Evolutionary conservation across 2,797 vertebrate genomes (phyloP), one percentile per base, ranked within the genome.

Genomic region (Lindbergichthys nudifrons): DNA sequence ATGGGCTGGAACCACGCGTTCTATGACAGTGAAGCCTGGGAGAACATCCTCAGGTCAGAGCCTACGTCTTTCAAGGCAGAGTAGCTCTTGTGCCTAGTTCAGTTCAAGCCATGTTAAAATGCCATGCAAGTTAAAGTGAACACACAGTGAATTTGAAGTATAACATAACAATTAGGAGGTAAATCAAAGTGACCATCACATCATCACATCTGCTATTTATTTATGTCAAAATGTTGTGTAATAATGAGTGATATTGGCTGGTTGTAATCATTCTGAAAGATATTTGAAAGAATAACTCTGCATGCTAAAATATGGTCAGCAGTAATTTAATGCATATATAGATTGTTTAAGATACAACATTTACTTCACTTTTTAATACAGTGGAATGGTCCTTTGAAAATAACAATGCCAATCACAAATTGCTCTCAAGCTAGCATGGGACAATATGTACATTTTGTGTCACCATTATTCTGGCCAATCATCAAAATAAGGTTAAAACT

Each of bases 1-100:
- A 99, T 99, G 98, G 96, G 97, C 80, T 99, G 98, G 98, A 99
- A 86, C 88, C 98, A 99, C 1, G 97, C 97, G 65, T 99, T 98
- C 92, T 99, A 99, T 81, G 96, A 99, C 91, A 98, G 97, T 57
- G 95, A 97, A 87, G 92, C 94, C 47, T 99, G 98, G 98, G 98
- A 99, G 91, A 96, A 94, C 82, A 95, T 99, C 86, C 96, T 99
- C 77, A 97, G 96, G 98, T 98, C 91, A 95, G 97, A 96, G 52
- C 48, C 12, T n/a, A 58, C 65, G 16, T 63, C 58, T 14, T 48
- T 47, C 2, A 45, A 7, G 0, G 21, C 19, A n/a, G 8, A n/a
- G 32, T 48, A 36, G 5, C 9, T 15, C 19, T 1, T 47, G 32
- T 52, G 32, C 3, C 16, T 23, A 0, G n/a, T 16, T 46, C 0